A percentile compares a stretch with the other conserved stretches of the same genome.
Conservation (phyloP, 2,888 invertebrate genomes). For the Eristalis arbustorum region DNA sequence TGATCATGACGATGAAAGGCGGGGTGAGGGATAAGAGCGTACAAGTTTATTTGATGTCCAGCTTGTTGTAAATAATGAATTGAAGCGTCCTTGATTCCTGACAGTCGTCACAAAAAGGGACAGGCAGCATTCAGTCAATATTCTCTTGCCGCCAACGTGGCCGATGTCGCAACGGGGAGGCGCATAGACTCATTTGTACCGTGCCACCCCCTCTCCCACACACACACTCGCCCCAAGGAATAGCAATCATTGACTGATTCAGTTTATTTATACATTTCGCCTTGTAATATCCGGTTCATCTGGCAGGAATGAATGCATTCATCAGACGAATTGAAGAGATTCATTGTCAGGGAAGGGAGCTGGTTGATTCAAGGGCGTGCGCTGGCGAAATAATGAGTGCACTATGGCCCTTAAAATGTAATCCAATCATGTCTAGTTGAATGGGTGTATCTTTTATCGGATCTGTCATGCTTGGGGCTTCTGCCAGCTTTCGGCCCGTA, state of each 20-base stretch:
- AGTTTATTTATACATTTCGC: conserved; percentile 22
- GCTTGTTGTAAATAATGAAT: conserved; percentile 51
- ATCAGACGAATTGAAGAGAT: neutral
- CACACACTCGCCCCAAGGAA: neutral
- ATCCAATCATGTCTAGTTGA: too few species aligned
- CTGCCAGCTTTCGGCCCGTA: too few species aligned
- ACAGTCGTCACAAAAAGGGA: conserved; percentile 16
- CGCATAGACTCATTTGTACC: neutral
- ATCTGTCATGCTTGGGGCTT: too few species aligned
- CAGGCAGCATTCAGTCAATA: neutral
- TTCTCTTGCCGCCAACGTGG: neutral
- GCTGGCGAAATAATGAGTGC: too few species aligned
- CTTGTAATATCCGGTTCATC: conserved; percentile 6
- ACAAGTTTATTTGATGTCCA: conserved; percentile 44
- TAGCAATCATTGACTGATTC: conserved; percentile 29
- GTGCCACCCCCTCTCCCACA: too few species aligned
- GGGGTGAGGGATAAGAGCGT: neutral
- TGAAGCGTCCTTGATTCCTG: conserved; percentile 46
- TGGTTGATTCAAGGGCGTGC: neutral
- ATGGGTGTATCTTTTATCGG: too few species aligned
- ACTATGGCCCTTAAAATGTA: too few species aligned
- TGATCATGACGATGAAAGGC: neutral
- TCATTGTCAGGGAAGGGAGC: neutral
- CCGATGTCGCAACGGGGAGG: neutral
- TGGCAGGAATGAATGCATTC: conserved; percentile 3